A percentile compares a stretch with the other conserved stretches of the same genome.
These are phyloP conservation scores for Dioctria linearis DNA, from an alignment of 2,888 invertebrate species.

Conservation along the genomic window DNA sequence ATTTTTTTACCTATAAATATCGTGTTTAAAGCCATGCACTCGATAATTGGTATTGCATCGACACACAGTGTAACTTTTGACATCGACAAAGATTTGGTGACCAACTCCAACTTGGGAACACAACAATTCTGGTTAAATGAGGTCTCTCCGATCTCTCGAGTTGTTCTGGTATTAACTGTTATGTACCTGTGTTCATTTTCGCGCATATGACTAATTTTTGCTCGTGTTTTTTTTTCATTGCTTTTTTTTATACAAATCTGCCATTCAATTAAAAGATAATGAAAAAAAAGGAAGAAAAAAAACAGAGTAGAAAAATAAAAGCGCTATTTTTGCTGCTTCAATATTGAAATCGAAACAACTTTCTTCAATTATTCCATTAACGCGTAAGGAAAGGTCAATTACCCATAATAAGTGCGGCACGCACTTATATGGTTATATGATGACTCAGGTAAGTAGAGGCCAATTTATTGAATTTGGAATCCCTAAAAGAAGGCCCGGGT, in stretches of 20 bases:
- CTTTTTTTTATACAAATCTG: not conserved
- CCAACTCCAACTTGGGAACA: not conserved
- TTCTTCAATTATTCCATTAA: not conserved
- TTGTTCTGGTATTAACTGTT: not conserved
- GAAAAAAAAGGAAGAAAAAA: not conserved
- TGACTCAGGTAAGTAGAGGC: not conserved
- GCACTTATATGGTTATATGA: conserved; percentile 35
- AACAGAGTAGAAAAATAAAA: not conserved
- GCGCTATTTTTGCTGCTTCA: not conserved
- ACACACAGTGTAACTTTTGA: not conserved
- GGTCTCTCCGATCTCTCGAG: too few species aligned
- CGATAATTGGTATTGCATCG: conserved; percentile 52
- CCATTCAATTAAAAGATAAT: not conserved
- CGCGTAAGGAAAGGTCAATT: conserved; percentile 18
- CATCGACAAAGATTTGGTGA: conserved; percentile 19
- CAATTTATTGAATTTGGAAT: not conserved
- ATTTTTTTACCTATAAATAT: conserved; percentile 27
- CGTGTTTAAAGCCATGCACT: conserved; percentile 41
- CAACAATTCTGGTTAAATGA: conserved; percentile 7
- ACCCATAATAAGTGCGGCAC: conserved; percentile 4
- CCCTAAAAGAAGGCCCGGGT: conserved; percentile 19
- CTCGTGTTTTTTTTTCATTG: not conserved
- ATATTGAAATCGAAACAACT: conserved; percentile 33
- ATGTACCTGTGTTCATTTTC: not conserved
- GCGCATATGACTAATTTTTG: conserved; percentile 35